A percentile compares a stretch with the other conserved stretches of the same genome.
phyloP scores from a whole-genome alignment of 1,140 invertebrate species.

The Caenorhabditis remanei region DNA sequence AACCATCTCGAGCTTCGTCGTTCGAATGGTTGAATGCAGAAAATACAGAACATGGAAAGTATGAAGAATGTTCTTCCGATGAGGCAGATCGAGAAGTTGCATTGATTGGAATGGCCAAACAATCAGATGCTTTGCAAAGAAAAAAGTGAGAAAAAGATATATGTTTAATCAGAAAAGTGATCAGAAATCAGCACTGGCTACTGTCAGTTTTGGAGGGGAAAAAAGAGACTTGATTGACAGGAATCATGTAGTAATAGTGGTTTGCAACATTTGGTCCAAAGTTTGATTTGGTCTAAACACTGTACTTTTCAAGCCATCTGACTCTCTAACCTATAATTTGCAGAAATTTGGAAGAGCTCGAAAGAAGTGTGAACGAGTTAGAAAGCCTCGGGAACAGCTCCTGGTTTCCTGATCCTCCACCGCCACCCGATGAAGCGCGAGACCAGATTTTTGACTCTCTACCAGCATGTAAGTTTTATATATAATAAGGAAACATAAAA shows the following conservation, averaged over 20 bases:
- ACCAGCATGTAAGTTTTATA: constrained; percentile 25
- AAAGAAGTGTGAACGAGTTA: constrained; percentile 27
- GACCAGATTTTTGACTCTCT: constrained; percentile 39
- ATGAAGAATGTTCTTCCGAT: constrained; percentile 28
- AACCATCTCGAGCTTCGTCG: constrained; percentile 41
- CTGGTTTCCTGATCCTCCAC: not conserved
- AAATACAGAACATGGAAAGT: constrained; percentile 1
- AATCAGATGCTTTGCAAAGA: constrained; percentile 28
- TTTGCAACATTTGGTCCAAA: no score
- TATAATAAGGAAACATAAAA: not conserved
- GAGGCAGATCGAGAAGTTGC: constrained; percentile 47
- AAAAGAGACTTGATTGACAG: not conserved
- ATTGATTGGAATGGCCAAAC: constrained; percentile 30
- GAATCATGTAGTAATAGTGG: not conserved
- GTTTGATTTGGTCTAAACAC: no score
- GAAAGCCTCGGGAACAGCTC: not conserved
- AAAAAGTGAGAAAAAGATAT: constrained; percentile 27
- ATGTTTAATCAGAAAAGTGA: constrained; percentile 4
- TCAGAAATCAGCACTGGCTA: not conserved
- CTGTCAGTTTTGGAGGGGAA: not conserved
- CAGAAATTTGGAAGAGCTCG: constrained; percentile 13
- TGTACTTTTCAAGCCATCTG: no score
- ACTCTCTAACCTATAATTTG: not conserved
- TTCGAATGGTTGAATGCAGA: constrained; percentile 38
- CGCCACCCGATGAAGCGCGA: constrained; percentile 8